Base-by-base conservation (phyloP, 2,113 vertebrate genomes). In the Chamaea fasciata region DNA sequence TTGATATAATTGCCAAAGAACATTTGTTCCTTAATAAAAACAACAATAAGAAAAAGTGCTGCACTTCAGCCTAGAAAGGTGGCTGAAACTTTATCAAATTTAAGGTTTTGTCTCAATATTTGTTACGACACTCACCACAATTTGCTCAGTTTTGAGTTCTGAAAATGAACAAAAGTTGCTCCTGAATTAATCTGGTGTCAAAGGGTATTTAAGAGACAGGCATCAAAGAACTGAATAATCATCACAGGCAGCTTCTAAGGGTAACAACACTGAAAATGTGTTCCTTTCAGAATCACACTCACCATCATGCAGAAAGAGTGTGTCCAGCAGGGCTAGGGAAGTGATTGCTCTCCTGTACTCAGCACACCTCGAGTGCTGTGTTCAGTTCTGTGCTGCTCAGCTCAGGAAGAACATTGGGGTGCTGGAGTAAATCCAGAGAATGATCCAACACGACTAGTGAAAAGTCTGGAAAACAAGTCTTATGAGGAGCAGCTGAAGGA, bases 21-120 rank as follows among this genome's bases (percentile, higher is more conserved):
- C 15, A 64, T 74, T 95, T 87, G 4, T 42, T 95, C 59, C 46
- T 68, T 93, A 88, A 84, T 78, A 93, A 88, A 95, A 91, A 35
- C 28, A 88, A 37, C 56, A 78, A 60, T 63, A 84, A 65, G 44
- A 9, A 44, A 27, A 60, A 56, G 18, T 41, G 41, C 37, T 83
- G 53, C 17, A 47, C 27, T 67, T 80, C 69, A 89, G 13, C 30
- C 49, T 67, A 42, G 24, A 77, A 94, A 67, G 12, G 8, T 73
- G 18, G 21, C 6, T 77, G 50, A 65, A 86, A 74, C 8, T 24
- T 89, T 53, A 80, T 15, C 3, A 93, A 68, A 89, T 81, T 46
- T 31, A 83, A 83, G 44, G 46, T 13, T 95, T 78, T 89, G 13
- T 13, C 27, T 87, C 71, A 67, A 15, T 83, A 21, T 62, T 50